A percentile compares a stretch with the other conserved stretches of the same genome.
Evolutionary conservation across 2,888 invertebrate genomes (phyloP).

Genomic region (Folsomia candida): DNA sequence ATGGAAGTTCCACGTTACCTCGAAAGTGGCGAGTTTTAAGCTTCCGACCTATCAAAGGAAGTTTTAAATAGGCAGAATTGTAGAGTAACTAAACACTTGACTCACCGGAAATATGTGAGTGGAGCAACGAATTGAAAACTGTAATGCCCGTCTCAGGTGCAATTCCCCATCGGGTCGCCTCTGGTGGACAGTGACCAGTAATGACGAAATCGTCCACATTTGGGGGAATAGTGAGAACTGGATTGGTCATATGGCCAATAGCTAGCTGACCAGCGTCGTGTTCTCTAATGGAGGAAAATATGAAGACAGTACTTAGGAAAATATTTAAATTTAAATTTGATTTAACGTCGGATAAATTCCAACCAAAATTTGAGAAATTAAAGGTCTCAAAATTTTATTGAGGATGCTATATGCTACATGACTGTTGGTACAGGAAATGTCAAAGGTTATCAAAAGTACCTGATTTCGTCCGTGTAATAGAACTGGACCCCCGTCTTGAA

Average conservation of each 20-base stretch:
- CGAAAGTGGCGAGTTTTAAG: constrained; percentile 37
- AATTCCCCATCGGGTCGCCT: background rate
- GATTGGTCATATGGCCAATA: background rate
- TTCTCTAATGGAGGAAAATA: background rate
- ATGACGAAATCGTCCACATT: constrained; percentile 2
- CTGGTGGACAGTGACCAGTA: constrained; percentile 8
- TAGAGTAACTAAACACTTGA: no score
- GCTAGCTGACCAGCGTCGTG: background rate
- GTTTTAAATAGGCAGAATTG: no score
- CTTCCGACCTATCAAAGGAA: constrained; percentile 13
- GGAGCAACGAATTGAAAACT: background rate
- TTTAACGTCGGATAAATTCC: no score
- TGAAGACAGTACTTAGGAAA: background rate
- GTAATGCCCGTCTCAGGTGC: background rate
- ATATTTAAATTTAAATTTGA: background rate
- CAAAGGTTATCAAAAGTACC: no score
- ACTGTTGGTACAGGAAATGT: no score
- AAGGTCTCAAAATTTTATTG: no score
- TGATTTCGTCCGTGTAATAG: constrained; percentile 69
- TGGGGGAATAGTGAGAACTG: background rate
- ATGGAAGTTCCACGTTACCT: constrained; percentile 28
- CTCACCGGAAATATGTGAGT: background rate
- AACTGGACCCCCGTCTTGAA: constrained; percentile 77
- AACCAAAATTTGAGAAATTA: no score
- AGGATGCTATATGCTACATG: no score